These are phyloP conservation scores for Penelope pileata DNA, from an alignment of 2,113 vertebrate species.

Conservation along the genomic window DNA sequence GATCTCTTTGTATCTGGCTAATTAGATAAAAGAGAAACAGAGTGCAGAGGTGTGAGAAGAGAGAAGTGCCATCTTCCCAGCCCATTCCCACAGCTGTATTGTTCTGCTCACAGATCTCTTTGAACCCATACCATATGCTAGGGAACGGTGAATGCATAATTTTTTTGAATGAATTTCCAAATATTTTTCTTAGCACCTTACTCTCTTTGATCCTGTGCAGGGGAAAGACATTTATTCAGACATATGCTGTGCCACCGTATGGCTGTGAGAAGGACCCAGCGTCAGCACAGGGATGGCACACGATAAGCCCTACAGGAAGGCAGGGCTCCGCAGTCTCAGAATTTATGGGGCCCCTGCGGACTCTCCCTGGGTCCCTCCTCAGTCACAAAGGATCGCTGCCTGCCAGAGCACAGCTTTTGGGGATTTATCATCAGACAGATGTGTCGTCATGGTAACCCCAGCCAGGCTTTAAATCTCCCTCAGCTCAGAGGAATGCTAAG, in stretches of 20 bases:
- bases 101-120: background rate
- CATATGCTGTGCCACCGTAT: fast-evolving
- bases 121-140: background rate
- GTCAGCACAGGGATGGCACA: background rate
- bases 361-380: background rate
- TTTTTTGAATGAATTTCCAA: background rate
- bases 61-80: background rate
- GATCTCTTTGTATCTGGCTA: background rate
- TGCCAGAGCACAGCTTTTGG: conserved; percentile 22
- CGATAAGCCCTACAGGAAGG: fast-evolving
- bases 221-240: background rate
- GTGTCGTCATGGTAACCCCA: conserved; percentile 71
- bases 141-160: background rate
- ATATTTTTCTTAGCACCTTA: background rate
- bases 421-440: conserved; percentile 67
- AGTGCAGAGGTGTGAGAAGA: background rate
- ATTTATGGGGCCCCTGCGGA: background rate
- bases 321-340: background rate
- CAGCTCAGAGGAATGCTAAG: conserved; percentile 52
- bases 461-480: conserved; percentile 62
- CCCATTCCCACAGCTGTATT: background rate
- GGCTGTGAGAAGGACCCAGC: background rate
- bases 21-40: background rate
- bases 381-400: background rate
- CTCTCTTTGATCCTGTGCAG: background rate